Conservation (phyloP, 1,140 invertebrate genomes). For the Prorops nasuta region DNA sequence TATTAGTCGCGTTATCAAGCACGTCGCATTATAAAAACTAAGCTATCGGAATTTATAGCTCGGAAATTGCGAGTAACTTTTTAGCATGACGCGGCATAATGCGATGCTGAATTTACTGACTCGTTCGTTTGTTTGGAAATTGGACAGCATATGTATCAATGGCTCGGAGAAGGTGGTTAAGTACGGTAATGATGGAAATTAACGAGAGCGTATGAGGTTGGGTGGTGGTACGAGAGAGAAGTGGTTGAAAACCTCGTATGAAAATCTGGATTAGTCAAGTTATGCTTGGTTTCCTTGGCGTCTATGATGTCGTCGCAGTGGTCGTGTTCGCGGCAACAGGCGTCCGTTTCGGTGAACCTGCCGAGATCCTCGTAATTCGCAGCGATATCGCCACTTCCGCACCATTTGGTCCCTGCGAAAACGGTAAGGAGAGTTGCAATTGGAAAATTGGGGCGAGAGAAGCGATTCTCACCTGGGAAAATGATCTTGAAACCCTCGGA, state of each 20-base stretch:
- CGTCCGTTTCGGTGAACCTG: slow-evolving; percentile 64
- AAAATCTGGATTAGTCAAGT: slow-evolving; percentile 63
- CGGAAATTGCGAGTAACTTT: no score
- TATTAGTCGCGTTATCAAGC: no score
- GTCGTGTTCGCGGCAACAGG: slow-evolving; percentile 77
- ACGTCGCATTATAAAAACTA: no score
- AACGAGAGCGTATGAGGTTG: no score
- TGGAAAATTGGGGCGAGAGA: not conserved
- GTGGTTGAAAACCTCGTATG: slow-evolving; percentile 62
- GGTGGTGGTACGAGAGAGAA: no score
- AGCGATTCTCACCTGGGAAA: slow-evolving; percentile 24
- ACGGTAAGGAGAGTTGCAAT: not conserved
- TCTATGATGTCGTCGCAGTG: slow-evolving; percentile 67
- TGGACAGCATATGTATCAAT: no score
- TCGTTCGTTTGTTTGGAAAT: no score
- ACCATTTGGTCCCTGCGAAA: slow-evolving; percentile 64
- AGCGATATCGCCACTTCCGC: slow-evolving; percentile 73
- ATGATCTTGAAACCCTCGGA: slow-evolving; percentile 4
- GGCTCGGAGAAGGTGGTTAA: no score
- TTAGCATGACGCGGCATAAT: no score
- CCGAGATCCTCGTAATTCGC: slow-evolving; percentile 70
- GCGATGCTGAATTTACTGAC: no score
- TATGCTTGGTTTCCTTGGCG: slow-evolving; percentile 60
- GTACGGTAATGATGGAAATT: no score
- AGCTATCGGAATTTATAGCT: no score